These are phyloP conservation scores for Lepidostoma basale DNA, from an alignment of 1,140 invertebrate species.

Conservation along the genomic window DNA sequence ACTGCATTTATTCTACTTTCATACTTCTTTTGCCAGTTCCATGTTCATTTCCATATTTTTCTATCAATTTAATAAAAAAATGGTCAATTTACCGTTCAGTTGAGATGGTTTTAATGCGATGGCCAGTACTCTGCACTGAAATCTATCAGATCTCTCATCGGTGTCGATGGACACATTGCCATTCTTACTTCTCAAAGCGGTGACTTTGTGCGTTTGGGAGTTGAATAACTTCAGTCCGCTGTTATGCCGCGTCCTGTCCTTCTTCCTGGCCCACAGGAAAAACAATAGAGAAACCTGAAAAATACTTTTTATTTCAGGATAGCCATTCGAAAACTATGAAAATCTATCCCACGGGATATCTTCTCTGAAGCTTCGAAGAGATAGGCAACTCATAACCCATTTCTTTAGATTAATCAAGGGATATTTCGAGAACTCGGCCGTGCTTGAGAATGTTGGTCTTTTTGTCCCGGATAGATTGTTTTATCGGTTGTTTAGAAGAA, in stretches of 20 bases:
- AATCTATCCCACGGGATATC: neutral
- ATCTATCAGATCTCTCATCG: neutral
- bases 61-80: neutral
- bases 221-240: neutral
- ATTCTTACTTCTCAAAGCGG: neutral
- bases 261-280: slow-evolving; percentile 20
- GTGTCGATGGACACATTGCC: neutral
- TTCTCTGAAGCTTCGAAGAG: too few species aligned
- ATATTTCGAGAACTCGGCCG: too few species aligned
- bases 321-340: neutral
- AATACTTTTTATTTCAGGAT: neutral
- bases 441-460: too few species aligned
- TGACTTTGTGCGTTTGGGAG: neutral
- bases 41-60: neutral
- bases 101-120: neutral
- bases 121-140: slow-evolving; percentile 4
- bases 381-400: too few species aligned
- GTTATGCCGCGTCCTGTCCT: neutral
- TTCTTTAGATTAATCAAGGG: too few species aligned
- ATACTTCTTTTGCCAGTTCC: too few species aligned
- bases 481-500: too few species aligned
- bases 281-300: slow-evolving; percentile 12
- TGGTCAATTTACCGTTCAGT: slow-evolving; percentile 9
- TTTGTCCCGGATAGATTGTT: too few species aligned
- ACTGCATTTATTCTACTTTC: too few species aligned